Evolutionary conservation across 37 sponge, comb jelly and placozoan genomes (phyloP), one percentile per base, ranked within the genome.

Genomic region (Bolinopsis microptera): DNA sequence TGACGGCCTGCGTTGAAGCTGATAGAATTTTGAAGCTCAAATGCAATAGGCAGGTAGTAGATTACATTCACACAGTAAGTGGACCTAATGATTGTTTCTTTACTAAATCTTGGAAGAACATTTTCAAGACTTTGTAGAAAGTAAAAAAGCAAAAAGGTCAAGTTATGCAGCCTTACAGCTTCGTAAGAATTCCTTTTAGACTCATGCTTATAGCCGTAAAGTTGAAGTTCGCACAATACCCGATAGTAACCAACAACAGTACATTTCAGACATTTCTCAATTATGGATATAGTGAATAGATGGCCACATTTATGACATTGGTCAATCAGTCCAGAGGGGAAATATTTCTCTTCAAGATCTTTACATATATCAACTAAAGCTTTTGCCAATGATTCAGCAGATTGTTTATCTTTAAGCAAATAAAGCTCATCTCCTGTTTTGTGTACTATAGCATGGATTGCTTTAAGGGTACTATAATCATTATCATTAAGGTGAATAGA

Each of bases 381-480:
- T 72, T 72, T 72, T 3, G 74, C 74, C 31, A 72, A 72, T 72
- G 74, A 23, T 72, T 72, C 74, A 21, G 74, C 74, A 5, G 74
- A 72, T 23, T 72, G 74, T 72, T 72, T 72, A 72, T 72, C 74
- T 72, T 72, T 72, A 23, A 72, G 26, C 74, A 72, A 28, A n/a
- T 30, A 72, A 23, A 72, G 31, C 31, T 72, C 74, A 21, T 72
- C 74, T 3, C 74, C 74, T 30, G 74, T 30, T n/a, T 21, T 72
- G 18, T 72, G 74, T 3, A 72, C 74, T 28, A 72, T 24, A 8
- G 13, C 5, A 72, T 72, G 74, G 5, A 28, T n/a, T 30, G 74
- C 3, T 21, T 72, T 72, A 5, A 72, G 31, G n/a, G n/a, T n/a
- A n/a, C n/a, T n/a, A n/a, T n/a, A 24, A 21, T 72, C 74, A 21